Percentiles rank a stretch among this genome's conserved stretches.
These are phyloP conservation scores for Nestor notabilis DNA, from an alignment of 2,113 vertebrate genomes.

Conservation along the genomic window DNA sequence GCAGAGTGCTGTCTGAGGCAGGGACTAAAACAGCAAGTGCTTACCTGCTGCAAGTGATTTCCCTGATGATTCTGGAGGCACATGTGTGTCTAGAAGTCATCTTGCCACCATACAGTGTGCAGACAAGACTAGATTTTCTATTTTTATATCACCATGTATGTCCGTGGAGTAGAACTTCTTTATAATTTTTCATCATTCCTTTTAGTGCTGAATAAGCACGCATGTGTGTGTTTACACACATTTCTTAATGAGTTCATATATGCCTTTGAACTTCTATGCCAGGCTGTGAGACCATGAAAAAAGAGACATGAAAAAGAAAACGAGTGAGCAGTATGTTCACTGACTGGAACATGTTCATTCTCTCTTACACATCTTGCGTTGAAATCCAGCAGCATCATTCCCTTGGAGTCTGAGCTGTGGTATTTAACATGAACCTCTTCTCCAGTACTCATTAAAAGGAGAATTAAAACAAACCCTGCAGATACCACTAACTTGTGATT, in stretches of 20 bases:
- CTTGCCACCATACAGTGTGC: not conserved
- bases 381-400: slow-evolving; percentile 18
- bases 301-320: slow-evolving; percentile 33
- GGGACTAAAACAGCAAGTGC: not conserved
- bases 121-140: not conserved
- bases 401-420: not conserved
- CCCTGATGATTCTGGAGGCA: not conserved
- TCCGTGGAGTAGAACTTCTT: not conserved
- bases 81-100: not conserved
- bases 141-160: not conserved
- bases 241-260: not conserved
- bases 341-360: not conserved
- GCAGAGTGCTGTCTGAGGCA: not conserved
- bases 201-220: not conserved
- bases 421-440: not conserved
- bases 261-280: not conserved
- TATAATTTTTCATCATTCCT: not conserved
- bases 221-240: not conserved
- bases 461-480: not conserved
- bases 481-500: not conserved
- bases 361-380: not conserved
- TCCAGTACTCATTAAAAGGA: not conserved
- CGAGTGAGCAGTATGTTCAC: not conserved
- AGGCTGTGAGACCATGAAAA: not conserved
- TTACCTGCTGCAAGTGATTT: not conserved